phyloP scores from a whole-genome alignment of 2,113 vertebrate genomes.

The Onychostruthus taczanowskii region DNA sequence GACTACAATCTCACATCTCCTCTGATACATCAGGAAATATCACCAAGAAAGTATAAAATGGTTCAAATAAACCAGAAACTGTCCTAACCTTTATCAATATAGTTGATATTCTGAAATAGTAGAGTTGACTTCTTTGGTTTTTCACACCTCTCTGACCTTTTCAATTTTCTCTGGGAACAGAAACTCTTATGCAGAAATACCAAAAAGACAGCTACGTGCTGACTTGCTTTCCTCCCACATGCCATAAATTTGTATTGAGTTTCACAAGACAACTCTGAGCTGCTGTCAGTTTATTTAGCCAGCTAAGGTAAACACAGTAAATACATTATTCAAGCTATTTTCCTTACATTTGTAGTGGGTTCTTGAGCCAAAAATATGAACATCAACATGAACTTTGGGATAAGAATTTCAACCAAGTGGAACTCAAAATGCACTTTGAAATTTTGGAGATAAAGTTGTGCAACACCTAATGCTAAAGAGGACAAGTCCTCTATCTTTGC shows the following conservation, averaged over 20 bases:
- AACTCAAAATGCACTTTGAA: neutral
- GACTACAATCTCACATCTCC: neutral
- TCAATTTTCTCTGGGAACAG: neutral
- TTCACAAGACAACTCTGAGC: neutral
- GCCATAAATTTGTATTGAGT: neutral
- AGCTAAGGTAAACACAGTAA: neutral
- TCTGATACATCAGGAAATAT: neutral
- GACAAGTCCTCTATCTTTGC: neutral
- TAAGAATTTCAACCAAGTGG: neutral
- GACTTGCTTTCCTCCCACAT: neutral
- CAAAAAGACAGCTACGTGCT: neutral
- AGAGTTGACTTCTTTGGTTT: neutral
- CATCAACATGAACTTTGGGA: neutral
- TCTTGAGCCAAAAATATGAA: neutral
- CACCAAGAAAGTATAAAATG: neutral
- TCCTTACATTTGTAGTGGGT: neutral
- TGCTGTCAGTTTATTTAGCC: neutral
- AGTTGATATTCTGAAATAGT: neutral
- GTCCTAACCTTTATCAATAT: neutral
- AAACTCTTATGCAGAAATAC: neutral
- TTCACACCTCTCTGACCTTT: neutral
- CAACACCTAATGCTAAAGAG: neutral
- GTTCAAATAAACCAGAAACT: neutral
- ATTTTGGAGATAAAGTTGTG: neutral
- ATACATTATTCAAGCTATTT: neutral